phyloP scores from a whole-genome alignment of 2,888 invertebrate species.

The Luffia ferchaultella region DNA sequence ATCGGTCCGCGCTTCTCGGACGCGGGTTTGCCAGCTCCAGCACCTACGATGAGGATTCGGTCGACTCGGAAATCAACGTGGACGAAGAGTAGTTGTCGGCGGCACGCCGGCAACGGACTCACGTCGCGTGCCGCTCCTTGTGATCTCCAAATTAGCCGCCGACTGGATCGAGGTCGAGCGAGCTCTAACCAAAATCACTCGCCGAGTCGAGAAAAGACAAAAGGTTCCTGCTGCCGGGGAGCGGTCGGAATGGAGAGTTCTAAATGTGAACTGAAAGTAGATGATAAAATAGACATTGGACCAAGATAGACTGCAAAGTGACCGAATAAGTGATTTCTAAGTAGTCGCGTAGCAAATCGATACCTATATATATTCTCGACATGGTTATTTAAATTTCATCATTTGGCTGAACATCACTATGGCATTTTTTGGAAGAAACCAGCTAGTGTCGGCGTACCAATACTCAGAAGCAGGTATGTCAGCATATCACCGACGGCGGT shows the following conservation, averaged over 20 bases:
- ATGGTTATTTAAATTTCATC: no score
- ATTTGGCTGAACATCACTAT: no score
- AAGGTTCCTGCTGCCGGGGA: neutral
- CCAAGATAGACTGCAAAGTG: neutral
- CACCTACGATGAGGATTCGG: conserved; percentile 60
- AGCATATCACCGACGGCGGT: no score
- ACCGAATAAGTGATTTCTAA: no score
- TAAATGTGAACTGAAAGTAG: neutral
- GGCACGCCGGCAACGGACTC: neutral
- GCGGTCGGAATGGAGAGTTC: neutral
- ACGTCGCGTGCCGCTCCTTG: neutral
- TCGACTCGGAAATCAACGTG: conserved; percentile 60
- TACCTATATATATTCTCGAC: no score
- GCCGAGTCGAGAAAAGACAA: neutral
- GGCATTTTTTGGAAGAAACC: no score
- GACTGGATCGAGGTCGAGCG: neutral
- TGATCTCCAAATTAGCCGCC: neutral
- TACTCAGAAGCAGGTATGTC: no score
- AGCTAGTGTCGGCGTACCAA: no score
- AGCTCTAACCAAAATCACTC: neutral
- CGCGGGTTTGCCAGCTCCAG: conserved; percentile 59
- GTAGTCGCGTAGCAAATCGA: no score
- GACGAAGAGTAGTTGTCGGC: conserved; percentile 47
- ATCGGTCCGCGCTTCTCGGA: conserved; percentile 78
- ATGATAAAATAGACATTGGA: neutral